Evolutionary conservation across 2,797 vertebrate species (phyloP).

Genomic region (Eleutherodactylus coqui): DNA sequence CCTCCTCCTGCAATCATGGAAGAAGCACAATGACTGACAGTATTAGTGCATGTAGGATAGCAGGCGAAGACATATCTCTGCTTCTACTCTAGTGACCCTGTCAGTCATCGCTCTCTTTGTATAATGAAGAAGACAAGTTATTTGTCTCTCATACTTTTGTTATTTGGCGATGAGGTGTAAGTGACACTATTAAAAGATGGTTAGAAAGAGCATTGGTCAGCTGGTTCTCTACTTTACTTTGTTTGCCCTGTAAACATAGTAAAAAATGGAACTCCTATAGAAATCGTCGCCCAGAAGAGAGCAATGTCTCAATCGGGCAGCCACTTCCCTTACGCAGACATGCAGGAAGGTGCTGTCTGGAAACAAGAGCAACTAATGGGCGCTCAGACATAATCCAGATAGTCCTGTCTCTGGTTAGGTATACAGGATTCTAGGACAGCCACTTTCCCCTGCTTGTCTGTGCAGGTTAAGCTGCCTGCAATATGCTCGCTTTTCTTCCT

Average conservation of each 20-base stretch:
- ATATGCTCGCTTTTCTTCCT: too few relatives aligned
- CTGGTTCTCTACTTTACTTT: not conserved
- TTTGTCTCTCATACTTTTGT: not conserved
- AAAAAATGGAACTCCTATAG: not conserved
- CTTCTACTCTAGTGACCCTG: not conserved
- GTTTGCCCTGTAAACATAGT: not conserved
- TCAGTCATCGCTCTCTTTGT: slow-evolving; percentile 4
- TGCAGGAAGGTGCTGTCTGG: not conserved
- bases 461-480: not conserved
- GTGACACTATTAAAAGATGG: not conserved
- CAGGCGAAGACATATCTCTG: slow-evolving; percentile 3
- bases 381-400: not conserved
- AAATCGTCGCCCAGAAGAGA: not conserved
- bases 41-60: not conserved
- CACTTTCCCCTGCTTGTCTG: not conserved
- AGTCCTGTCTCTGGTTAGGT: not conserved
- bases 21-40: not conserved
- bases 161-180: not conserved
- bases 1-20: slow-evolving; percentile 1
- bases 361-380: not conserved
- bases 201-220: not conserved
- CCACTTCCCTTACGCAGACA: not conserved
- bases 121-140: not conserved
- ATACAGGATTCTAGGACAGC: not conserved
- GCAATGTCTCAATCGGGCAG: not conserved